A percentile compares a stretch with the other conserved stretches of the same genome.
These are phyloP conservation scores for Dynastes maya DNA, from an alignment of 2,888 invertebrate genomes.

Conservation along the genomic window DNA sequence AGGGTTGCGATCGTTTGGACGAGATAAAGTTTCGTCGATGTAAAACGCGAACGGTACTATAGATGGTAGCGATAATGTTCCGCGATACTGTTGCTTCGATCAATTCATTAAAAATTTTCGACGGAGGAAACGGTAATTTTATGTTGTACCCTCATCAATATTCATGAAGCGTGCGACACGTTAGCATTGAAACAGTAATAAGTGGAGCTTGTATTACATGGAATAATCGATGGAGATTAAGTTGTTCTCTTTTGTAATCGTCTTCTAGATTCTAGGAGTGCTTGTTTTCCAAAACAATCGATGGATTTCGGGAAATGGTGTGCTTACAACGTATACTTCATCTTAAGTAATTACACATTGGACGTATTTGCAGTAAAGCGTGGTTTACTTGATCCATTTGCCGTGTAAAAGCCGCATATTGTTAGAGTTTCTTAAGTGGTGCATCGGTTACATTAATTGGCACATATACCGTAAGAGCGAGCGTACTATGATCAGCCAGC, in stretches of 20 bases:
- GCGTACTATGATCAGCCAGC: too few relatives aligned
- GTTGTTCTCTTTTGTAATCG: background rate
- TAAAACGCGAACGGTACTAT: background rate
- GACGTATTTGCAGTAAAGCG: too few relatives aligned
- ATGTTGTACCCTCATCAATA: conserved; percentile 4
- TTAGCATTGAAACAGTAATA: conserved; percentile 7
- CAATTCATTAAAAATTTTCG: background rate
- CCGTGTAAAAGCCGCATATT: too few relatives aligned
- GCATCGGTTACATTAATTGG: too few relatives aligned
- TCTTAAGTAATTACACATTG: too few relatives aligned
- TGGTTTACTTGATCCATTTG: too few relatives aligned
- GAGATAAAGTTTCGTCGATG: conserved; percentile 3
- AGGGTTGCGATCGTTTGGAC: background rate
- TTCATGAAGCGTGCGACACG: conserved; percentile 6
- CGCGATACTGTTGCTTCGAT: background rate
- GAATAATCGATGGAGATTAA: conserved; percentile 23
- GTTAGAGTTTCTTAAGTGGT: too few relatives aligned
- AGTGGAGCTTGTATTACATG: conserved; percentile 6
- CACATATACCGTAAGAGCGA: too few relatives aligned
- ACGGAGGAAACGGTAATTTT: background rate
- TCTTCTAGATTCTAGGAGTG: background rate
- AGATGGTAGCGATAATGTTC: background rate
- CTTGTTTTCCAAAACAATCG: background rate
- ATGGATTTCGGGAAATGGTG: background rate
- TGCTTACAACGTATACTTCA: too few relatives aligned